A percentile compares a stretch with the other conserved stretches of the same genome.
Evolutionary conservation across 1,140 invertebrate genomes (phyloP).

Genomic region (Caerostris extrusa): DNA sequence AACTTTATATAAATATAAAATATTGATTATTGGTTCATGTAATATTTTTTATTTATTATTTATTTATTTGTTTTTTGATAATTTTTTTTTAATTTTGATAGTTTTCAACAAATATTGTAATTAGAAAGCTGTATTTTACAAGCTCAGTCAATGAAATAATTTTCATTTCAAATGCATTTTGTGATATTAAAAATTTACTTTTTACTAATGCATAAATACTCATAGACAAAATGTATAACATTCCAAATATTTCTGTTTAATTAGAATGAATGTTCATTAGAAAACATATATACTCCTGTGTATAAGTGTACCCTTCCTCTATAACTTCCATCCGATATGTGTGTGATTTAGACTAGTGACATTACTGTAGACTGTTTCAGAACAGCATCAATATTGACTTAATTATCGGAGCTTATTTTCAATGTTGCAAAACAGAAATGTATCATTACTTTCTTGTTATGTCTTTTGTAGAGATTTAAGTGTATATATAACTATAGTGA

Average conservation of each 20-base stretch:
- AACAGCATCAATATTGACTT: not conserved
- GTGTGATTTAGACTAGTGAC: not conserved
- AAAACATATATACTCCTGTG: not conserved
- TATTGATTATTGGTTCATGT: too few species aligned
- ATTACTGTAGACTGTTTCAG: not conserved
- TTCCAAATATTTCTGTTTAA: not conserved
- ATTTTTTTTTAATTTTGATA: too few species aligned
- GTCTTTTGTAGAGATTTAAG: conserved; percentile 11
- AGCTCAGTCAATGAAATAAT: too few species aligned
- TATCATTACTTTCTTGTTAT: conserved; percentile 3
- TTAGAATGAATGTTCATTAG: not conserved
- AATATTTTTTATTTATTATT: too few species aligned
- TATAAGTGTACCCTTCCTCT: not conserved
- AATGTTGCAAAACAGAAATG: not conserved
- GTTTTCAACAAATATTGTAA: too few species aligned
- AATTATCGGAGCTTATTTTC: conserved; percentile 26
- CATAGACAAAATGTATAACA: not conserved
- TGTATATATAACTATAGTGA: not conserved
- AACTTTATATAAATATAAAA: too few species aligned
- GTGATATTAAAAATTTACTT: not conserved
- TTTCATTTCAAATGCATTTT: too few species aligned
- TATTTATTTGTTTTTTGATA: too few species aligned
- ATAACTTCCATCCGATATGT: not conserved
- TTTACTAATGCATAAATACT: not conserved
- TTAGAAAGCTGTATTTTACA: too few species aligned